Conservation (phyloP, 2,888 invertebrate genomes). For the Dendrolimus houi region DNA sequence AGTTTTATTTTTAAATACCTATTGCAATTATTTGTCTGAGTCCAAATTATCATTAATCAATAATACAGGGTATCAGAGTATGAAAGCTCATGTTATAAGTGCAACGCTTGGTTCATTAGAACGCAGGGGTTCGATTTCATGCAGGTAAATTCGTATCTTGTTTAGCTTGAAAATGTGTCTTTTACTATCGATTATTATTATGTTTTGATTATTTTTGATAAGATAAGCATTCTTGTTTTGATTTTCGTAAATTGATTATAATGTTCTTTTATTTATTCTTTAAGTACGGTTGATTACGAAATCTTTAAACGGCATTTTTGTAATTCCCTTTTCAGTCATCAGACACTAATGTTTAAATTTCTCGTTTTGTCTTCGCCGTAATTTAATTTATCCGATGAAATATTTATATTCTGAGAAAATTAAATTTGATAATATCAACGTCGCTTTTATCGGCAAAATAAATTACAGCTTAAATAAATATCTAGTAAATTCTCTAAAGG, state of each 20-base stretch:
- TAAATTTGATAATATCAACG: neutral
- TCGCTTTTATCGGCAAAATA: conserved; percentile 23
- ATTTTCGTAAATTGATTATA: neutral
- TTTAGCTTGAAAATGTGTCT: no score
- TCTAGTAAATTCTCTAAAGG: conserved; percentile 31
- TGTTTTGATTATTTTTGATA: no score
- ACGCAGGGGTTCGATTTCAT: no score
- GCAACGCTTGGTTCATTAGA: no score
- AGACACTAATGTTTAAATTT: neutral
- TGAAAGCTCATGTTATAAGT: no score
- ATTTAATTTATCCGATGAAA: neutral
- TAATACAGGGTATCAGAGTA: no score
- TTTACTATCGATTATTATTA: no score
- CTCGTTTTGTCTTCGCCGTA: neutral
- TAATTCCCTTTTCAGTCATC: neutral
- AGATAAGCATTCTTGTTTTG: no score
- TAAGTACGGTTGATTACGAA: neutral
- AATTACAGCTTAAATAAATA: conserved; percentile 37
- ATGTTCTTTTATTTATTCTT: neutral
- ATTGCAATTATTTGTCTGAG: no score
- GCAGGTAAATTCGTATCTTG: no score
- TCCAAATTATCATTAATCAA: no score
- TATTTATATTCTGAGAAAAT: neutral
- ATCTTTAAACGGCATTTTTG: neutral
- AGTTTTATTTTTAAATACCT: no score